Evolutionary conservation across 2,113 vertebrate species (phyloP).

Genomic region (Menura novaehollandiae): DNA sequence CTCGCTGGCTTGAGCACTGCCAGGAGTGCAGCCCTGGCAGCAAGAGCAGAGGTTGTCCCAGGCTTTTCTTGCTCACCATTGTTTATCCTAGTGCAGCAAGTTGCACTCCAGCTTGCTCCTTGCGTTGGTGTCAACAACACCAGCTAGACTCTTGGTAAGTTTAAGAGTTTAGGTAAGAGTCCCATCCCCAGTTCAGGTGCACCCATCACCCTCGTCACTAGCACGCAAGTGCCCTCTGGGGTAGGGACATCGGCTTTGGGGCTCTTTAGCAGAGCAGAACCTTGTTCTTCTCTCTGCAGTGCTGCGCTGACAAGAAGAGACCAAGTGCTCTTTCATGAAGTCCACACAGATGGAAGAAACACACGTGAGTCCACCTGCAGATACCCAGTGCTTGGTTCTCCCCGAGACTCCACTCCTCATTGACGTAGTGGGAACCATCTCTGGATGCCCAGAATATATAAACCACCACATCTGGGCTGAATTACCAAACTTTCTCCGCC

Average conservation of each 20-base stretch:
- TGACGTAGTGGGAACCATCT: rapidly evolving
- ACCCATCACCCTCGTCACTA: rapidly evolving
- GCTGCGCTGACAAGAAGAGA: neutral
- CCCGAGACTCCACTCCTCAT: rapidly evolving
- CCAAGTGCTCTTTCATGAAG: rapidly evolving
- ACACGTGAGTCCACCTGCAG: neutral
- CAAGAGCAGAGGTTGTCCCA: neutral
- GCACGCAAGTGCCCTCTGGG: neutral
- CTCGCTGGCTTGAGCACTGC: rapidly evolving
- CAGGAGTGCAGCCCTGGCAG: neutral
- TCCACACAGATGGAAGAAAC: neutral
- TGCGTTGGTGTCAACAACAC: neutral
- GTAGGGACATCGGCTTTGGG: neutral
- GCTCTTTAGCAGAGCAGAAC: neutral
- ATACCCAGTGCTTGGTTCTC: rapidly evolving
- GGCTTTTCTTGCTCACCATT: neutral
- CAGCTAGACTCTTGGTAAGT: neutral
- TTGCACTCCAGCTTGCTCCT: neutral
- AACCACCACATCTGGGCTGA: neutral
- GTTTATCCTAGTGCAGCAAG: neutral
- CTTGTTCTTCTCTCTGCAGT: neutral
- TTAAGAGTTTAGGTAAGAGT: neutral
- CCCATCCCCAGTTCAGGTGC: neutral
- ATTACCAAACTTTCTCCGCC: neutral
- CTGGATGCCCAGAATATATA: neutral